Percentiles rank a stretch among this genome's conserved stretches.
Conservation (phyloP, 2,888 invertebrate species). For the Meteorus colon region DNA sequence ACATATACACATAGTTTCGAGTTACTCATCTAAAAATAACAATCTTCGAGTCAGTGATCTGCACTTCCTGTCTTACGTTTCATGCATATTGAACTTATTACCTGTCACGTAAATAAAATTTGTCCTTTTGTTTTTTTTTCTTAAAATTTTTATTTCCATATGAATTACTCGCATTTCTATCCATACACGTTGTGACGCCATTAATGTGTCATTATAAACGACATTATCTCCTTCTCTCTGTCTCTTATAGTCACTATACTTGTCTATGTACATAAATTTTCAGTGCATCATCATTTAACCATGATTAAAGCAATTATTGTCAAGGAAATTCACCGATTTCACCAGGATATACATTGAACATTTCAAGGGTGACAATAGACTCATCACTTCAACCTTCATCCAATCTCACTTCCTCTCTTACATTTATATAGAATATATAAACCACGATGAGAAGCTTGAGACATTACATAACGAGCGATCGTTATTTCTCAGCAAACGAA, state of each 20-base stretch:
- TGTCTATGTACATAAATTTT: not conserved
- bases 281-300: constrained; percentile 2
- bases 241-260: not conserved
- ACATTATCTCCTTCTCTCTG: not conserved
- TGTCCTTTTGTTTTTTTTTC: not conserved
- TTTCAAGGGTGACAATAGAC: constrained; percentile 15
- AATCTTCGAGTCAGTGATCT: constrained; percentile 37
- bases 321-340: not conserved
- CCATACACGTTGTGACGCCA: not conserved
- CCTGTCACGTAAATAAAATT: constrained; percentile 14
- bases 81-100: constrained; percentile 11
- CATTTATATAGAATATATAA: constrained; percentile 20
- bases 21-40: constrained; percentile 56
- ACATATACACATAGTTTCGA: constrained; percentile 22
- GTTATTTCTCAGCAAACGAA: constrained; percentile 29
- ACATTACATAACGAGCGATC: constrained; percentile 39
- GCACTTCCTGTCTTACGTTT: constrained; percentile 40
- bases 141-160: constrained; percentile 2
- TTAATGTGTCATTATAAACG: constrained; percentile 9
- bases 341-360: not conserved
- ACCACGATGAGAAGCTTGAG: constrained; percentile 19
- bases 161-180: not conserved
- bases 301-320: constrained; percentile 8
- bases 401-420: not conserved
- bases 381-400: constrained; percentile 23